Base-by-base conservation (phyloP, 2,113 vertebrate species). In the Corvus cornix region DNA sequence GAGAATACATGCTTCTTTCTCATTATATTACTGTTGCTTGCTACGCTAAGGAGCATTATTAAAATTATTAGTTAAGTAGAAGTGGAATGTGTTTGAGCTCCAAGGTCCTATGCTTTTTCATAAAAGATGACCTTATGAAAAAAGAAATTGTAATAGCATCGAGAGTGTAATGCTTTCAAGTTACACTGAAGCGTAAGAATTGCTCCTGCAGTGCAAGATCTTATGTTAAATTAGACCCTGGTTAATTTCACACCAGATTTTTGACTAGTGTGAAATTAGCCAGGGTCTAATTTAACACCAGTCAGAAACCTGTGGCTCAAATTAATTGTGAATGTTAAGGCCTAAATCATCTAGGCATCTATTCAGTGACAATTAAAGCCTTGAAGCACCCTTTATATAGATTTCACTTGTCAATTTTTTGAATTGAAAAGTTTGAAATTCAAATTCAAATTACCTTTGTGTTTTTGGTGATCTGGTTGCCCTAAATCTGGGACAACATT, bases 201-300 rank as follows among this genome's bases (percentile, higher is more conserved):
- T 74, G 19, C 30, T 92, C 53, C 72, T 70, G 88, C 59, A 83
- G 58, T 74, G 74, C 31, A 96, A 93, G 83, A 95, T 89, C 80
- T 88, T 89, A 82, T 84, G 84, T 94, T 96, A 95, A 81, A 93
- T 89, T 95, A 94, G 53, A 92, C 44, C 72, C 48, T 82, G 60
- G 53, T 84, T 96, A 96, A 94, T 96, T 83, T 96, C 95, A 95
- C 48, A 80, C 43, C 27, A 82, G 72, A 92, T 96, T 86, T 94
- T 95, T 95, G 68, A 92, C 52, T 90, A 75, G 35, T 95, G 49
- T 95, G 66, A 95, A 95, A 94, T 95, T 93, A 96, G 27, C 86
- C 59, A 87, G 88, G n/a, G 31, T 89, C 62, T 96, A 96, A 97
- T 93, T 95, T 93, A 97, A 96, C 91, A 95, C 64, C 81, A 88